phyloP scores from a whole-genome alignment of 2,113 vertebrate genomes.

The Chamaetylas fuelleborni region DNA sequence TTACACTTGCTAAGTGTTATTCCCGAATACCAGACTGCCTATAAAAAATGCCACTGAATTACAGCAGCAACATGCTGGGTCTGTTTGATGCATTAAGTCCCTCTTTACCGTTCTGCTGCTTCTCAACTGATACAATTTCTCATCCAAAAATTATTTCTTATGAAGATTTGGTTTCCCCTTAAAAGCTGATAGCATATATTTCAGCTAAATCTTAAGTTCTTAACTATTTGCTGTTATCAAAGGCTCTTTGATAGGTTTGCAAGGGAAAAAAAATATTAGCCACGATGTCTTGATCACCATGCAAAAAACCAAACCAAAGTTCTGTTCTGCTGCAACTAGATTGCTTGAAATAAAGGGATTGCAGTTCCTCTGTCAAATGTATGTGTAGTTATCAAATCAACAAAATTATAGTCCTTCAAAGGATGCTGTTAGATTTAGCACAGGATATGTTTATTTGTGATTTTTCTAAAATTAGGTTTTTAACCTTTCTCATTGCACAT shows the following conservation, averaged over 20 bases:
- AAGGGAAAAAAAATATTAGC: neutral
- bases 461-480: neutral
- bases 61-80: neutral
- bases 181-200: neutral
- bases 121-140: neutral
- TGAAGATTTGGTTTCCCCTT: neutral
- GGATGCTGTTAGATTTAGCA: neutral
- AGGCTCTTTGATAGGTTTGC: neutral
- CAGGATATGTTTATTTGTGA: neutral
- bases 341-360: neutral
- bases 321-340: neutral
- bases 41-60: neutral
- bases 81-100: neutral
- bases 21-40: neutral
- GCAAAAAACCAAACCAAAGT: neutral
- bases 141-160: neutral
- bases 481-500: neutral
- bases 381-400: neutral
- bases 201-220: neutral
- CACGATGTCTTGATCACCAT: neutral
- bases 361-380: neutral
- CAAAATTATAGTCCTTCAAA: neutral
- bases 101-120: neutral
- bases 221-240: neutral
- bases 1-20: neutral